phyloP scores from a whole-genome alignment of 2,113 vertebrate genomes.

The Chrysemys picta region DNA sequence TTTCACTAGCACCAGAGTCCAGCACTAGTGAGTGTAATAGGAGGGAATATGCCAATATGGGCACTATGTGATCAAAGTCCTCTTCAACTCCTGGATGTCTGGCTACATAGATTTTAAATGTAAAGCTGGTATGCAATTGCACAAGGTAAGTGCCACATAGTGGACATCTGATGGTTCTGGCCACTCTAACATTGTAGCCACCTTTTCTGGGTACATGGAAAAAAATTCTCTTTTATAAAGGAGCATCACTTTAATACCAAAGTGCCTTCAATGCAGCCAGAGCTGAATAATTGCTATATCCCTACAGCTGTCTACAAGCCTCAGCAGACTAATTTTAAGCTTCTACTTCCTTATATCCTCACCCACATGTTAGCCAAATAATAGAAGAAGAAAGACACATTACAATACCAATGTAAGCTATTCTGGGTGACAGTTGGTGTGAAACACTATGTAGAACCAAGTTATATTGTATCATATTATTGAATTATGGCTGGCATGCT shows the following conservation, averaged over 20 bases:
- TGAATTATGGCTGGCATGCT: background rate
- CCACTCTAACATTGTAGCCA: background rate
- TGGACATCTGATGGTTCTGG: background rate
- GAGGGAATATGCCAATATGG: background rate
- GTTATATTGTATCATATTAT: background rate
- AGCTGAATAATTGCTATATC: background rate
- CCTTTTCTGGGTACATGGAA: background rate
- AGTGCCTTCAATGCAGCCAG: background rate
- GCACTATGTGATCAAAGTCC: background rate
- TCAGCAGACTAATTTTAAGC: background rate
- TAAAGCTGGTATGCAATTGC: background rate
- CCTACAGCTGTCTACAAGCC: background rate
- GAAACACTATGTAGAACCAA: background rate
- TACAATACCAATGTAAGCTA: background rate
- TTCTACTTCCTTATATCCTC: background rate
- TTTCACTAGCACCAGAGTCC: background rate
- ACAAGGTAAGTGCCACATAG: background rate
- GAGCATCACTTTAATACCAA: background rate
- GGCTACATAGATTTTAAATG: background rate
- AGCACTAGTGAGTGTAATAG: rapidly evolving
- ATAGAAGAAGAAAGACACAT: background rate
- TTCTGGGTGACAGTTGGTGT: background rate
- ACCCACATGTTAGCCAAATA: background rate
- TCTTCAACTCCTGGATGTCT: background rate
- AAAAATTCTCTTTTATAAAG: background rate